These are phyloP conservation scores for Philypnodon macrostomus DNA, from an alignment of 2,797 vertebrate genomes.

Conservation along the genomic window DNA sequence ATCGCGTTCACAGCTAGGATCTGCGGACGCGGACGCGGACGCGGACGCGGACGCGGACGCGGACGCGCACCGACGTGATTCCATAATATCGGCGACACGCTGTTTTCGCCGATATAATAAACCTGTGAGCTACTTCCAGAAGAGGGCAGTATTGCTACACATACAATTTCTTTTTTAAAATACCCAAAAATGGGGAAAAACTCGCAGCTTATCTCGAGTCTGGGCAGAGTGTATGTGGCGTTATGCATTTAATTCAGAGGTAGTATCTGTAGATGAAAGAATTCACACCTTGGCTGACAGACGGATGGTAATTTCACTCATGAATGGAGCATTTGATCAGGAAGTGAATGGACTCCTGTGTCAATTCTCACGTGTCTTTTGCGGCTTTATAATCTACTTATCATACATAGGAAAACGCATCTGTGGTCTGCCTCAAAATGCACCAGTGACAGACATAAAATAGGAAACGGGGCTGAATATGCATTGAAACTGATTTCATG, in stretches of 20 bases:
- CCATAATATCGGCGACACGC: no score
- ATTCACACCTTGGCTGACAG: conserved; percentile 76
- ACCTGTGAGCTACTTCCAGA: conserved; percentile 28
- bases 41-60: no score
- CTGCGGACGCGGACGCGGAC: no score
- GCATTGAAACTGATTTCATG: conserved; percentile 45
- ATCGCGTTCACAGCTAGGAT: no score
- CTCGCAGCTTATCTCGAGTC: conserved; percentile 54
- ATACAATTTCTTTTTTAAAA: neutral
- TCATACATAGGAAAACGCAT: conserved; percentile 58
- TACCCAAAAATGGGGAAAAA: conserved; percentile 24
- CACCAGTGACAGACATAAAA: conserved; percentile 45
- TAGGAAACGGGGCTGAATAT: conserved; percentile 44
- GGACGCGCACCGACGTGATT: no score
- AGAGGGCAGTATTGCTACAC: conserved; percentile 56
- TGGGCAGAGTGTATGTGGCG: conserved; percentile 52
- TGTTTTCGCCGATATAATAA: no score
- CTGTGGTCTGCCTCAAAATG: conserved; percentile 41
- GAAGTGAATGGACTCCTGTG: conserved; percentile 69
- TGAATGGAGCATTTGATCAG: conserved; percentile 80
- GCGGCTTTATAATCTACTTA: conserved; percentile 62
- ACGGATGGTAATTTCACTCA: conserved; percentile 77
- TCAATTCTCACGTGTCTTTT: conserved; percentile 58
- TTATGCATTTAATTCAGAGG: conserved; percentile 71
- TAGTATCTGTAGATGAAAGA: conserved; percentile 69